These are phyloP conservation scores for Leptinotarsa juncta DNA, from an alignment of 2,888 invertebrate species.

Conservation along the genomic window DNA sequence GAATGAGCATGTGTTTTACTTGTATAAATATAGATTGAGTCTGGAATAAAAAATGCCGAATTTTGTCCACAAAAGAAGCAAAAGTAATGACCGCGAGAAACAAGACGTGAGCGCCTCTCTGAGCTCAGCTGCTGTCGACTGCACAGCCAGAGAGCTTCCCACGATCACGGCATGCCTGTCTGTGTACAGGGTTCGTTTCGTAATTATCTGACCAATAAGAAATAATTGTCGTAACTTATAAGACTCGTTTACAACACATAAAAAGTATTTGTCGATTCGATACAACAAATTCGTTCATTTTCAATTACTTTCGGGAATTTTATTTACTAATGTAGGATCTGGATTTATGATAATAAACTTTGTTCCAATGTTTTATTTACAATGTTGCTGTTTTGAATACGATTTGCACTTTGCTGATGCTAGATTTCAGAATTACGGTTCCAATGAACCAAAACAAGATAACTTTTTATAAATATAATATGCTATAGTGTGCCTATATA, in stretches of 20 bases:
- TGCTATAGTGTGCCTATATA: too few species aligned
- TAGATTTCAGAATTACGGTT: too few species aligned
- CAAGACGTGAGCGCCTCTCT: constrained; percentile 63
- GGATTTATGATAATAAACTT: too few species aligned
- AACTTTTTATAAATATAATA: too few species aligned
- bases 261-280: constrained; percentile 28
- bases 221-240: constrained; percentile 41
- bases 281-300: constrained; percentile 1
- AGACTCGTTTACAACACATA: constrained; percentile 26
- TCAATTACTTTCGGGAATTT: neutral
- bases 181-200: constrained; percentile 61
- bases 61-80: constrained; percentile 63
- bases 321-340: neutral
- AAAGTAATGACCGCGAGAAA: constrained; percentile 64
- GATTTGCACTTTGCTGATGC: too few species aligned
- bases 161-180: constrained; percentile 65
- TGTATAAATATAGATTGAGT: constrained; percentile 47
- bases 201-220: constrained; percentile 46
- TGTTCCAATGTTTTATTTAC: too few species aligned
- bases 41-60: constrained; percentile 59
- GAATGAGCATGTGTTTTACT: constrained; percentile 45
- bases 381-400: too few species aligned
- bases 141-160: constrained; percentile 63
- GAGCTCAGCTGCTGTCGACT: constrained; percentile 63
- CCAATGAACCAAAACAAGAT: too few species aligned